Percentiles rank a stretch among this genome's conserved stretches.
phyloP scores from a whole-genome alignment of 1,140 invertebrate species.

The Neuroterus valhalla region DNA sequence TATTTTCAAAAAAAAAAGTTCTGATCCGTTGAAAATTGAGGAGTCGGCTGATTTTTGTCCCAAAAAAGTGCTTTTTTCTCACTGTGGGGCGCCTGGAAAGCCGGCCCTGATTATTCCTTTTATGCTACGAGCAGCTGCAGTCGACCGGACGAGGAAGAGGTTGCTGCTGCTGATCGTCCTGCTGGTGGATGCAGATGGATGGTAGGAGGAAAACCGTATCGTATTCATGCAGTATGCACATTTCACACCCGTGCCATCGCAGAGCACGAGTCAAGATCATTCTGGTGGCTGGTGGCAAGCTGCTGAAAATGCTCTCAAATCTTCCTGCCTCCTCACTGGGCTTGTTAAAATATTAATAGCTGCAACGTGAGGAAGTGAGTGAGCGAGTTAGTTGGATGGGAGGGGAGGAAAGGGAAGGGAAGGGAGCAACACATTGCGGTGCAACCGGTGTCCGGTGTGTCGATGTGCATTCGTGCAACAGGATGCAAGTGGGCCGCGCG shows the following conservation, averaged over 20 bases:
- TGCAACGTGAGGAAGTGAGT: conserved; percentile 1
- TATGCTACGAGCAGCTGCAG: not conserved
- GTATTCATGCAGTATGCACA: not conserved
- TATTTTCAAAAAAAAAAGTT: too few relatives aligned
- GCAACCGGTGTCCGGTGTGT: conserved; percentile 1
- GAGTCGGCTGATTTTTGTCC: too few relatives aligned
- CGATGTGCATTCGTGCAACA: conserved; percentile 7
- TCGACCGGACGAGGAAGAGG: conserved; percentile 24
- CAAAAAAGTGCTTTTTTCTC: too few relatives aligned
- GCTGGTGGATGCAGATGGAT: not conserved
- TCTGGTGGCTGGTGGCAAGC: not conserved
- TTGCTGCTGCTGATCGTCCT: not conserved
- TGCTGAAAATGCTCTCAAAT: conserved; percentile 1
- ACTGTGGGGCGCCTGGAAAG: too few relatives aligned
- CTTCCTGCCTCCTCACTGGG: not conserved
- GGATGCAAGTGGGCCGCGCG: conserved; percentile 25
- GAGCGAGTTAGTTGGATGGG: too few relatives aligned
- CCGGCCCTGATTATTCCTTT: conserved; percentile 26
- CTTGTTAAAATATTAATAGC: conserved; percentile 23
- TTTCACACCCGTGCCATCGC: not conserved
- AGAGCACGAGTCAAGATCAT: conserved; percentile 5
- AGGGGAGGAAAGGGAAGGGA: too few relatives aligned
- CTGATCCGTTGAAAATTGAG: too few relatives aligned
- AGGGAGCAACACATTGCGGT: conserved; percentile 16
- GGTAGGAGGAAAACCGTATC: not conserved